A percentile compares a stretch with the other conserved stretches of the same genome.
phyloP scores from a whole-genome alignment of 2,888 invertebrate genomes.

The Xanthia togata region DNA sequence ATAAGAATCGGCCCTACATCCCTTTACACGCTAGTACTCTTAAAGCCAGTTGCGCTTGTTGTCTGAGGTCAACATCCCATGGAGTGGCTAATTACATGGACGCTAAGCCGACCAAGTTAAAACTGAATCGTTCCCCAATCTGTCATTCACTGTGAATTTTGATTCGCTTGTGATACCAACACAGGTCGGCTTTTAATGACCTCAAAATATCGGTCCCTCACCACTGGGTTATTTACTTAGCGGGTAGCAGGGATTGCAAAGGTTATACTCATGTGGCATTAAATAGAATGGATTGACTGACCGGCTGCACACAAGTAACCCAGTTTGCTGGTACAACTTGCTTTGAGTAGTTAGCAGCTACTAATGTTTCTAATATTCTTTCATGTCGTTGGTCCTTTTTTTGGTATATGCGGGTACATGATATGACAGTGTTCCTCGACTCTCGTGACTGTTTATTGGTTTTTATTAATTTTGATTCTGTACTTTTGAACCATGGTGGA shows the following conservation, averaged over 20 bases:
- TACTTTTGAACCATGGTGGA: no score
- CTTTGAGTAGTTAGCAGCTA: slow-evolving; percentile 17
- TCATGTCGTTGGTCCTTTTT: no score
- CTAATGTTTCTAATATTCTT: slow-evolving; percentile 21
- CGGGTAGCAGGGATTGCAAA: slow-evolving; percentile 16
- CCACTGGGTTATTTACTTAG: slow-evolving; percentile 15
- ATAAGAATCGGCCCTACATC: background rate
- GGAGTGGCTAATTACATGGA: background rate
- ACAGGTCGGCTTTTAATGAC: background rate
- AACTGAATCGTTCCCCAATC: background rate
- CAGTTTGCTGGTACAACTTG: slow-evolving; percentile 40
- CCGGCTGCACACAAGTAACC: slow-evolving; percentile 53
- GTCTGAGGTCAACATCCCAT: background rate
- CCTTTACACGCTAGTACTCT: no score
- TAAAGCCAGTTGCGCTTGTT: background rate
- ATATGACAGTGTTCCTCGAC: no score
- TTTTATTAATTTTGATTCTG: no score
- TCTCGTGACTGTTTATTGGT: no score
- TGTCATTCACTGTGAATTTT: slow-evolving; percentile 1
- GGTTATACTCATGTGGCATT: slow-evolving; percentile 31
- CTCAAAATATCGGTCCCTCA: background rate
- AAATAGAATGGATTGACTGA: slow-evolving; percentile 54
- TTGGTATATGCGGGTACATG: no score
- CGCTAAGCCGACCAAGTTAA: background rate
- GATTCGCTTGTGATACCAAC: background rate